phyloP scores from a whole-genome alignment of 2,888 invertebrate species.

The Spilosoma lubricipeda region DNA sequence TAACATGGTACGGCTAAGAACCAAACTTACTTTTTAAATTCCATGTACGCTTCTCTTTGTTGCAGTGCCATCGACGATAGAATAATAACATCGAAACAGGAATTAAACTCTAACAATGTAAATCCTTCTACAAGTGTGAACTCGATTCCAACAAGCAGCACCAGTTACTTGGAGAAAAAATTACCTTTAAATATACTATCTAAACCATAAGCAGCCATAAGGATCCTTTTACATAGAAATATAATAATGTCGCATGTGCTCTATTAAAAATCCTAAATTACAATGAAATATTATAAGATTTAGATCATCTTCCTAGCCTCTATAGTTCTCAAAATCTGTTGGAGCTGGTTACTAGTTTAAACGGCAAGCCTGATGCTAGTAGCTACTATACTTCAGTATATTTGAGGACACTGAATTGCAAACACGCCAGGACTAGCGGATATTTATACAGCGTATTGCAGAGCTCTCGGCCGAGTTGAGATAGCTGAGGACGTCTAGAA shows the following conservation, averaged over 20 bases:
- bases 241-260: not conserved
- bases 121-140: conserved; percentile 30
- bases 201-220: conserved; percentile 59
- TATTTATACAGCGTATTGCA: too few species aligned
- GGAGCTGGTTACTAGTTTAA: too few species aligned
- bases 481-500: too few species aligned
- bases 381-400: too few species aligned
- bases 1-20: not conserved
- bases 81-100: not conserved
- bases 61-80: not conserved
- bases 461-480: too few species aligned
- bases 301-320: too few species aligned
- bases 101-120: not conserved
- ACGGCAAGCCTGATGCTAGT: too few species aligned
- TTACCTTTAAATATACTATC: conserved; percentile 63
- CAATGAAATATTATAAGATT: too few species aligned
- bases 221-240: not conserved
- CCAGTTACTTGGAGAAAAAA: too few species aligned
- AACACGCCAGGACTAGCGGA: too few species aligned
- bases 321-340: too few species aligned
- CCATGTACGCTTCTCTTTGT: not conserved
- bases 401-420: too few species aligned
- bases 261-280: not conserved
- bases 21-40: not conserved
- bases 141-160: conserved; percentile 27